phyloP scores from a whole-genome alignment of 1,140 invertebrate species.

The Trachelipus rathkii region DNA sequence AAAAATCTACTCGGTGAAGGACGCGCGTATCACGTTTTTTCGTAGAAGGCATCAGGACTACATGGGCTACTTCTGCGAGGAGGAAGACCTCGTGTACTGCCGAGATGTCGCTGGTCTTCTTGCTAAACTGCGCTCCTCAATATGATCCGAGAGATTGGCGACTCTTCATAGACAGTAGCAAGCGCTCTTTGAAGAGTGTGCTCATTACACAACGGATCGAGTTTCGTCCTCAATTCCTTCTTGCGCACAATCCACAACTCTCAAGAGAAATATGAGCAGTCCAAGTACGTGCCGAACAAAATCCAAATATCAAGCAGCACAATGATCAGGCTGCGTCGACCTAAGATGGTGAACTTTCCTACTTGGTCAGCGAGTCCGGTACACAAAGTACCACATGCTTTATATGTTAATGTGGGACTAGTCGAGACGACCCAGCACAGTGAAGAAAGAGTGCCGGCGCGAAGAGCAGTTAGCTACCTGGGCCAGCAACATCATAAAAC shows the following conservation, averaged over 20 bases:
- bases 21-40: conserved; percentile 11
- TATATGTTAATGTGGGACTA: conserved; percentile 29
- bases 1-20: conserved; percentile 12
- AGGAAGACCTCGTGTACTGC: conserved; percentile 23
- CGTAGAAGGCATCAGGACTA: conserved; percentile 22
- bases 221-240: conserved; percentile 24
- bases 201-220: conserved; percentile 22
- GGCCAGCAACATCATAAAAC: conserved; percentile 39
- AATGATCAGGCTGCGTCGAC: conserved; percentile 29
- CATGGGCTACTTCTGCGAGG: conserved; percentile 22
- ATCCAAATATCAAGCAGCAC: conserved; percentile 37
- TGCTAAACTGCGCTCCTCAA: conserved; percentile 8
- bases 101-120: conserved; percentile 24
- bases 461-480: conserved; percentile 29
- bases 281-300: conserved; percentile 24
- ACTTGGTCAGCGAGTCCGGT: conserved; percentile 51
- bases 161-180: conserved; percentile 31
- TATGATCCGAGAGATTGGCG: conserved; percentile 22
- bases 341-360: conserved; percentile 45
- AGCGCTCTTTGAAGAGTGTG: conserved; percentile 27
- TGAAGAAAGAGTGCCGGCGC: conserved; percentile 24
- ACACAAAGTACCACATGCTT: conserved; percentile 50
- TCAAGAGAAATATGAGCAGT: conserved; percentile 19
- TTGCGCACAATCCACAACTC: conserved; percentile 21
- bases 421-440: conserved; percentile 20